Evolutionary conservation across 2,797 vertebrate genomes (phyloP), one percentile per base, ranked within the genome.

Genomic region (Manis javanica): DNA sequence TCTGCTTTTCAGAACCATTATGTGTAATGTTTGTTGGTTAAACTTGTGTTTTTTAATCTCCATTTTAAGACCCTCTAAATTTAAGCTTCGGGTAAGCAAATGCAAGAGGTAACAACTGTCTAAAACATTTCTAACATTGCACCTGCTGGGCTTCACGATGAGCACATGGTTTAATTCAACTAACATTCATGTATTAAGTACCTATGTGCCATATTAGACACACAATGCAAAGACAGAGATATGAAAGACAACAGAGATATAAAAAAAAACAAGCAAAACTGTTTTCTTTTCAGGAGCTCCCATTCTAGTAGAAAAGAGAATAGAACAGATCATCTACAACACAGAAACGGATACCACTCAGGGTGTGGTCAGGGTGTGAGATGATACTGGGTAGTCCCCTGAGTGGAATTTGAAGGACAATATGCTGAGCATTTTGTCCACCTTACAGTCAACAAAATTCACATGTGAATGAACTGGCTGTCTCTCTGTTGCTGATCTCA

Each of bases 1-100:
- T 82, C 86, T 53, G 7, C 31, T 66, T 95, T 18, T 66, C 12
- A 93, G 91, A 72, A 90, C 49, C 26, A 7, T 39, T 51, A 72
- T 16, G 23, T 66, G 31, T 64, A 90, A 88, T 71, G 72, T 84
- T 78, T 90, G 10, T 69, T 90, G 24, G 59, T 37, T 94, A 13
- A 24, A 91, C 14, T 3, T 97, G 66, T 55, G 7, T 69, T 96
- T 94, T 92, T 92, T 26, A 96, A 78, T 72, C 55, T 92, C 53
- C 53, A 90, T 88, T 95, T 97, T 94, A 94, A 94, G 53, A 42
- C 90, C 59, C 49, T 94, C 86, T 97, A 59, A 92, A 96, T 88
- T 95, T 97, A 94, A 96, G 82, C 64, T 77, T 78, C 0, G 0
- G 55, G 69, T 92, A 93, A 97, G 90, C 85, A 94, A 90, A 88